phyloP scores from a whole-genome alignment of 2,797 vertebrate species.

The Microchirus variegatus region DNA sequence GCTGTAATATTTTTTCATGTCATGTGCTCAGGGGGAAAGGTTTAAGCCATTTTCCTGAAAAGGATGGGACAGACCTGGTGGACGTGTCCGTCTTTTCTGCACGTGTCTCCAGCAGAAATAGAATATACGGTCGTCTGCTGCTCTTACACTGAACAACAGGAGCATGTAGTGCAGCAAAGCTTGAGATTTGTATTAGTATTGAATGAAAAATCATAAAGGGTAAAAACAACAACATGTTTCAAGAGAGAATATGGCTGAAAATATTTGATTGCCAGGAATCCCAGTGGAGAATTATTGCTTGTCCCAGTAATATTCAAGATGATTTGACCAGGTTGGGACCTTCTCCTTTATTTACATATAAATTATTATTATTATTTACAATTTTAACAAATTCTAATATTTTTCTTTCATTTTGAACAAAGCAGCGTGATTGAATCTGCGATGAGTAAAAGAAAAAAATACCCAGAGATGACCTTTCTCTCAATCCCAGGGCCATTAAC shows the following conservation, averaged over 20 bases:
- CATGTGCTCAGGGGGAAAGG: constrained; percentile 5
- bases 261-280: background rate
- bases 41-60: constrained; percentile 12
- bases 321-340: background rate
- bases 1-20: constrained; percentile 32
- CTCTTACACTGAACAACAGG: constrained; percentile 11
- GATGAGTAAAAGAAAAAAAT: background rate
- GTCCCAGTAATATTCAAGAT: background rate
- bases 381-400: background rate
- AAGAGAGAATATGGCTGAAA: constrained; percentile 7
- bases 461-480: background rate
- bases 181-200: constrained; percentile 3
- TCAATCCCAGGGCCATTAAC: background rate
- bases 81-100: background rate
- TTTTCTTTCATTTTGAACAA: background rate
- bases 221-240: constrained; percentile 13
- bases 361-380: too few relatives aligned
- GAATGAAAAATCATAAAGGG: constrained; percentile 8
- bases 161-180: constrained; percentile 2
- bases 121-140: background rate
- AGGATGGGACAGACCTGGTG: constrained; percentile 25
- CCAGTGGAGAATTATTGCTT: background rate
- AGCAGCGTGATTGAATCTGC: background rate
- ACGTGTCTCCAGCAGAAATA: background rate
- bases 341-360: background rate